phyloP scores from a whole-genome alignment of 2,113 vertebrate species.

The Orientallactaga bullata region DNA sequence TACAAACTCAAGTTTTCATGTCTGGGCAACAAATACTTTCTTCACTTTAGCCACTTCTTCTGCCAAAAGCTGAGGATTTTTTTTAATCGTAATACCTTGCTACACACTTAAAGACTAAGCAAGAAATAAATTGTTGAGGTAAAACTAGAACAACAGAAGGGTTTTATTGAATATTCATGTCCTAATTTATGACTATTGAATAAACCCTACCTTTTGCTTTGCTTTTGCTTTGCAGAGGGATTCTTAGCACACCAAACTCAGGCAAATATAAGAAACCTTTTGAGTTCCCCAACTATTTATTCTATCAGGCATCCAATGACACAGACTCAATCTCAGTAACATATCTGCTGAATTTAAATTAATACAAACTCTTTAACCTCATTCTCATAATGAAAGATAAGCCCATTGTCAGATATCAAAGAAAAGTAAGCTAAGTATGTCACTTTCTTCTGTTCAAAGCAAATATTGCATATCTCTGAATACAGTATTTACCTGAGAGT shows the following conservation, averaged over 20 bases:
- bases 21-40: no score
- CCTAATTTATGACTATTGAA: slow-evolving; percentile 53
- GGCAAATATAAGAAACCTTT: slow-evolving; percentile 76
- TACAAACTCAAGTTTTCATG: no score
- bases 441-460: slow-evolving; percentile 68
- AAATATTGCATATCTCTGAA: slow-evolving; percentile 74
- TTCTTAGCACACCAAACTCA: slow-evolving; percentile 62
- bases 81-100: background rate
- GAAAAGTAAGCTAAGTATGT: slow-evolving; percentile 77
- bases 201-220: slow-evolving; percentile 20
- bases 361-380: slow-evolving; percentile 80
- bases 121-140: slow-evolving; percentile 35
- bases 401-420: slow-evolving; percentile 71
- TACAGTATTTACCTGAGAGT: slow-evolving; percentile 78
- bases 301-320: slow-evolving; percentile 80
- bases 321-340: slow-evolving; percentile 75
- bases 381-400: slow-evolving; percentile 81
- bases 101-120: background rate
- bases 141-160: slow-evolving; percentile 26
- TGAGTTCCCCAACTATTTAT: slow-evolving; percentile 77
- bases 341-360: slow-evolving; percentile 80
- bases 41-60: no score
- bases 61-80: background rate
- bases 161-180: slow-evolving; percentile 65
- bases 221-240: background rate